Evolutionary conservation across 2,113 vertebrate genomes (phyloP).

Genomic region (Lepisosteus oculatus): DNA sequence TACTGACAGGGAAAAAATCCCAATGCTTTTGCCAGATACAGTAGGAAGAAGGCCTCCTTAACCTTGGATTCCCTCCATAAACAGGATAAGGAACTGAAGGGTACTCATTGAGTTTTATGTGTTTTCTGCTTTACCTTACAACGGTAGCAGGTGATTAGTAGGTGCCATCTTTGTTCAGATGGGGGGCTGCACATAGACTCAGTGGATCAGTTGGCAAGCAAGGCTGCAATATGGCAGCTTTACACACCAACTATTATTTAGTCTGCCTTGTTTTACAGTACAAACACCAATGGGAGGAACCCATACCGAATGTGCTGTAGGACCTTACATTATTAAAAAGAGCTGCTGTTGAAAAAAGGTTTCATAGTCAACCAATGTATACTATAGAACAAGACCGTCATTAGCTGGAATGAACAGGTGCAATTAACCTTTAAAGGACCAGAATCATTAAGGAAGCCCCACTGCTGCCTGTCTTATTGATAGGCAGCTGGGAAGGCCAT

Average conservation of each 20-base stretch:
- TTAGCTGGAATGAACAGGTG: conserved; percentile 25
- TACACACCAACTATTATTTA: neutral
- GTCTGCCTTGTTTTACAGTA: neutral
- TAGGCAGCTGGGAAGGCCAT: conserved; percentile 13
- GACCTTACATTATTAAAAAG: neutral
- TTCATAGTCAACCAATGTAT: conserved; percentile 10
- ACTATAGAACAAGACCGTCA: conserved; percentile 15
- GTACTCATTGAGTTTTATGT: too few relatives aligned
- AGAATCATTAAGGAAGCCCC: conserved; percentile 20
- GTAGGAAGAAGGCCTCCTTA: too few relatives aligned
- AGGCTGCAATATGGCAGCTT: too few relatives aligned
- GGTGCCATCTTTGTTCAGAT: conserved; percentile 9
- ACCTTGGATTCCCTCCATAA: too few relatives aligned
- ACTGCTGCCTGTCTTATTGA: conserved; percentile 2
- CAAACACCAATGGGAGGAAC: neutral
- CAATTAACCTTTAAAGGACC: conserved; percentile 28
- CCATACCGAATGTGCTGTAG: neutral
- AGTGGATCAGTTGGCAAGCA: neutral
- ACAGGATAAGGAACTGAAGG: too few relatives aligned
- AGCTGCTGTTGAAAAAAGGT: conserved; percentile 1
- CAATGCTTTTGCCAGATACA: too few relatives aligned
- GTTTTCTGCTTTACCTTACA: too few relatives aligned
- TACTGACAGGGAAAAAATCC: too few relatives aligned
- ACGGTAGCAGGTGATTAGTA: too few relatives aligned
- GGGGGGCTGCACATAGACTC: conserved; percentile 40